A percentile compares a stretch with the other conserved stretches of the same genome.
These are phyloP conservation scores for Eupithecia exiguata DNA, from an alignment of 2,888 invertebrate genomes.

Conservation along the genomic window DNA sequence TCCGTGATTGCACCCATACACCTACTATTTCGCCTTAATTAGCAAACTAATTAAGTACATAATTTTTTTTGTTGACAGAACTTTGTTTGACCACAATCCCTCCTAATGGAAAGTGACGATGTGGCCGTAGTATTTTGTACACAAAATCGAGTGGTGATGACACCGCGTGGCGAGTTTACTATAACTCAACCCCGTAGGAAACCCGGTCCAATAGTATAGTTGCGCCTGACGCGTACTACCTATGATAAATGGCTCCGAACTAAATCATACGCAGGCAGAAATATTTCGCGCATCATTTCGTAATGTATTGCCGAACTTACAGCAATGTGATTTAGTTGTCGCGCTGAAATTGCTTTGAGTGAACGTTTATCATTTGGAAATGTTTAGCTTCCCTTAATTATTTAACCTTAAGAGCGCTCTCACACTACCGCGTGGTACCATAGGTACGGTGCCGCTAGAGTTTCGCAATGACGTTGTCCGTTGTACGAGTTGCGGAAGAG, in stretches of 20 bases:
- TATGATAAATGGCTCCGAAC: slow-evolving; percentile 66
- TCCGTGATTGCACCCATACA: not conserved
- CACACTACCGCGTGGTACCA: too few species aligned
- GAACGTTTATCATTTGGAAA: slow-evolving; percentile 9
- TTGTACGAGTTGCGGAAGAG: too few species aligned
- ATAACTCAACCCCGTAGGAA: not conserved
- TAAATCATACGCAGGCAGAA: slow-evolving; percentile 64
- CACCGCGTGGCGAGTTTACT: not conserved
- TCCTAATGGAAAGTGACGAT: too few species aligned
- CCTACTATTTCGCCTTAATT: too few species aligned
- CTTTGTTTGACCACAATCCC: too few species aligned
- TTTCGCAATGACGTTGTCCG: too few species aligned
- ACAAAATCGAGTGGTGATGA: not conserved
- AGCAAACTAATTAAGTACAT: too few species aligned
- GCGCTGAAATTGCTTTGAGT: slow-evolving; percentile 43
- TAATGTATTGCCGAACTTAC: slow-evolving; percentile 62
- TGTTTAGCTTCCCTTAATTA: not conserved
- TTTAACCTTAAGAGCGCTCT: not conserved
- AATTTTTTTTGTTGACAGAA: too few species aligned
- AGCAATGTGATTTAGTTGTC: slow-evolving; percentile 32
- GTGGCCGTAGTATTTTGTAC: not conserved
- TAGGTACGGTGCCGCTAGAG: too few species aligned
- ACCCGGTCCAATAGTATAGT: slow-evolving; percentile 14
- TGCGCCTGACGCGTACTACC: slow-evolving; percentile 63
- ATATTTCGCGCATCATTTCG: slow-evolving; percentile 67